Base-by-base conservation (phyloP, 37 sponge, comb jelly and placozoan genomes). In the Halichondria panicea region DNA sequence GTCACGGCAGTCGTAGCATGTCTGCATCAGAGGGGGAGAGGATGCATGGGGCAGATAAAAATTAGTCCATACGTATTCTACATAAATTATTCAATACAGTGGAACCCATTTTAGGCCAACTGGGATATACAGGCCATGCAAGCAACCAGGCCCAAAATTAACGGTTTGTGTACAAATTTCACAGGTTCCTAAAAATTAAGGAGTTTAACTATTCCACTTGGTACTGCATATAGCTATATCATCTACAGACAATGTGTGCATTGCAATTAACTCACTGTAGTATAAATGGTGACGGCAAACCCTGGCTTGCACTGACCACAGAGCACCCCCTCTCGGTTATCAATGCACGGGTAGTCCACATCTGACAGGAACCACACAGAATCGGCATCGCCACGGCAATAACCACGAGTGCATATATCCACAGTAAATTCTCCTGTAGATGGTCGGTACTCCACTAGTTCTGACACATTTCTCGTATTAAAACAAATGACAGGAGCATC, bases 271-370 rank as follows among this genome's bases (percentile, higher is more conserved):
- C 87, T 86, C 62, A 88, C 93, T 6, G 76, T 79, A 19, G 90
- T 77, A 43, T 74, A 80, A 1, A 82, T 71, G 57, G 90, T 89
- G 19, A 81, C 69, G 5, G 93, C 89, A 76, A 54, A 77, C 4
- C 90, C 93, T n/a, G 67, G 63, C 55, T 69, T 84, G 60, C 93
- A 93, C 56, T 85, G 78, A 0, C 93, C 93, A 76, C 93, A 93
- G 38, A 93, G 70, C 4, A 59, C 37, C 15, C 93, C 93, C 69
- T 82, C 45, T 34, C 93, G 76, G 53, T 81, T 81, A 39, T 68
- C 82, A 2, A 62, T 63, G 68, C 93, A 93, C 9, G 89, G 91
- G 38, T 43, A 81, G 28, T 65, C 53, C 46, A 63, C 70, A 73
- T 86, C 63, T 0, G 75, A 62, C n/a, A 81, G 27, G 40, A 43